A percentile compares a stretch with the other conserved stretches of the same genome.
phyloP scores from a whole-genome alignment of 2,113 vertebrate genomes.

The Paralichthys olivaceus region DNA sequence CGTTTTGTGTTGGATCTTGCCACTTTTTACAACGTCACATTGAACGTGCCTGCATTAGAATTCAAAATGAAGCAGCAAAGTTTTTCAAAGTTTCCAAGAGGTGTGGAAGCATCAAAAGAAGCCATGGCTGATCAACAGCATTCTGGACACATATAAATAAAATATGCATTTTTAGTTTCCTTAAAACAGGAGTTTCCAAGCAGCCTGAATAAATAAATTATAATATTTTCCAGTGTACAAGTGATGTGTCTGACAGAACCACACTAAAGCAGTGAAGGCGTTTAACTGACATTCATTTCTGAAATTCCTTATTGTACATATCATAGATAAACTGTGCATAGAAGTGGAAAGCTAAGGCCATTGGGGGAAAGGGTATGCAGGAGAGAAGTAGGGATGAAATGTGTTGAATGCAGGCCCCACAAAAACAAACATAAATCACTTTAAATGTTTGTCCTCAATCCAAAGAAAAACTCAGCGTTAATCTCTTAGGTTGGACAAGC shows the following conservation, averaged over 20 bases:
- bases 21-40: slow-evolving; percentile 55
- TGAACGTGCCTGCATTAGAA: slow-evolving; percentile 48
- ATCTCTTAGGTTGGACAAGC: slow-evolving; percentile 3
- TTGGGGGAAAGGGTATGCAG: slow-evolving; percentile 39
- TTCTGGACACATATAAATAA: slow-evolving; percentile 70
- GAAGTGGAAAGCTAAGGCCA: slow-evolving; percentile 81
- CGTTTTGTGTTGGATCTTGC: slow-evolving; percentile 24
- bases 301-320: slow-evolving; percentile 58
- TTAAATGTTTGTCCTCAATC: slow-evolving; percentile 1
- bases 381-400: slow-evolving; percentile 34
- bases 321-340: slow-evolving; percentile 78
- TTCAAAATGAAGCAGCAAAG: slow-evolving; percentile 45
- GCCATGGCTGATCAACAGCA: slow-evolving; percentile 79
- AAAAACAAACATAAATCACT: slow-evolving; percentile 3
- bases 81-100: slow-evolving; percentile 24
- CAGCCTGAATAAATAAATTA: slow-evolving; percentile 77
- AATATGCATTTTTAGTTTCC: slow-evolving; percentile 52
- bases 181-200: slow-evolving; percentile 49
- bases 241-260: slow-evolving; percentile 64
- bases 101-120: slow-evolving; percentile 60
- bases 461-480: not conserved
- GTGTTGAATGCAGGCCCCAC: slow-evolving; percentile 28
- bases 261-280: slow-evolving; percentile 68
- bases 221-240: slow-evolving; percentile 71
- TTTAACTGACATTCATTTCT: slow-evolving; percentile 66